Conservation (phyloP, 2,113 vertebrate genomes). For the Panurus biarmicus region DNA sequence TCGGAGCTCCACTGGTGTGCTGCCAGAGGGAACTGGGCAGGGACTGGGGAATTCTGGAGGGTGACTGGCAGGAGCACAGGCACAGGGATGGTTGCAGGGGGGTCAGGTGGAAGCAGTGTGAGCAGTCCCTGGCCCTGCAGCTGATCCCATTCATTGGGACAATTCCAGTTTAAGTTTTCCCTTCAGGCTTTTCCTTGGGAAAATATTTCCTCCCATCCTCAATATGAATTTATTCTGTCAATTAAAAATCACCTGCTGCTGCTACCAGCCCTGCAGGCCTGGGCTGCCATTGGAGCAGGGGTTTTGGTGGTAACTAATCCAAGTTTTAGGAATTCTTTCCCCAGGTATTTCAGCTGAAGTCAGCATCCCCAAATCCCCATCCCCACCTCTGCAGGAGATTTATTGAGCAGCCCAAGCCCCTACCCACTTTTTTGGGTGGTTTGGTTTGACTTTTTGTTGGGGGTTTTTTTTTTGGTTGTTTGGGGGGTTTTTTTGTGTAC, state of each 20-base stretch:
- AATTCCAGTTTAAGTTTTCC: not conserved
- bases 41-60: not conserved
- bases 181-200: not conserved
- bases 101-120: not conserved
- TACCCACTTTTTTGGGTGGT: rapidly evolving
- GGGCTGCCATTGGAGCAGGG: rapidly evolving
- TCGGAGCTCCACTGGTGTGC: rapidly evolving
- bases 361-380: not conserved
- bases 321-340: rapidly evolving
- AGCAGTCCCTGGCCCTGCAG: rapidly evolving
- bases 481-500: rapidly evolving
- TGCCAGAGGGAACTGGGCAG: not conserved
- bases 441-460: rapidly evolving
- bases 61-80: not conserved
- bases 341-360: not conserved
- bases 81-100: not conserved
- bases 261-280: rapidly evolving
- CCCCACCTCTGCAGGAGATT: not conserved
- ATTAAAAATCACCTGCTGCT: not conserved
- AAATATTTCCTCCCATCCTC: not conserved
- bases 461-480: not conserved
- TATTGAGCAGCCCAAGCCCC: rapidly evolving
- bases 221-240: not conserved
- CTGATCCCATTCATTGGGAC: not conserved
- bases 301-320: not conserved